phyloP scores from a whole-genome alignment of 2,797 vertebrate genomes.

The Manis pentadactyla region DNA sequence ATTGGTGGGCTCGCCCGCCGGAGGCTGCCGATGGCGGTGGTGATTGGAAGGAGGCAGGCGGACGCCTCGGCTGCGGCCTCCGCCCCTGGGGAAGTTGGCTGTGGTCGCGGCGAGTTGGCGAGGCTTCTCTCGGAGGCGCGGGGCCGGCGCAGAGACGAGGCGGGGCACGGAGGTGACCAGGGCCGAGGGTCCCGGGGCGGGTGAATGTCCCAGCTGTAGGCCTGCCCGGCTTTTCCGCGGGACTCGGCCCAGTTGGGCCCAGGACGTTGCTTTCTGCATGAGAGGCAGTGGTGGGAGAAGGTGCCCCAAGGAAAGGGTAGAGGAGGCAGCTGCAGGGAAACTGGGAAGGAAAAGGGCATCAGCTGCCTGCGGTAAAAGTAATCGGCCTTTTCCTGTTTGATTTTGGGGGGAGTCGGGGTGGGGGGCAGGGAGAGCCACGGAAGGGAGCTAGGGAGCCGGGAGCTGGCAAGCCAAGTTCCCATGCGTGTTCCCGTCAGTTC shows the following conservation, averaged over 20 bases:
- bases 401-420: no score
- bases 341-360: background rate
- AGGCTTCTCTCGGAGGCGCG: background rate
- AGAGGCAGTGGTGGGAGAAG: background rate
- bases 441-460: background rate
- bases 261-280: background rate
- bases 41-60: background rate
- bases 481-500: background rate
- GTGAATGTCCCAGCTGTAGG: background rate
- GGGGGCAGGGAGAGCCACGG: background rate
- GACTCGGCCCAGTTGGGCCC: background rate
- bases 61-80: background rate
- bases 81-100: background rate
- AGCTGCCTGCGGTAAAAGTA: background rate
- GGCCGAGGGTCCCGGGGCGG: background rate
- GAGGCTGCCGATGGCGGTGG: background rate
- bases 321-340: background rate
- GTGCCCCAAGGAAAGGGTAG: background rate
- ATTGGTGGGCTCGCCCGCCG: background rate
- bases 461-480: background rate
- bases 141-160: background rate
- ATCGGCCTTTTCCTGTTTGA: background rate
- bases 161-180: background rate
- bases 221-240: background rate
- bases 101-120: background rate